These are phyloP conservation scores for Coptodon bakossiorum DNA, from an alignment of 2,113 vertebrate species.

Conservation along the genomic window DNA sequence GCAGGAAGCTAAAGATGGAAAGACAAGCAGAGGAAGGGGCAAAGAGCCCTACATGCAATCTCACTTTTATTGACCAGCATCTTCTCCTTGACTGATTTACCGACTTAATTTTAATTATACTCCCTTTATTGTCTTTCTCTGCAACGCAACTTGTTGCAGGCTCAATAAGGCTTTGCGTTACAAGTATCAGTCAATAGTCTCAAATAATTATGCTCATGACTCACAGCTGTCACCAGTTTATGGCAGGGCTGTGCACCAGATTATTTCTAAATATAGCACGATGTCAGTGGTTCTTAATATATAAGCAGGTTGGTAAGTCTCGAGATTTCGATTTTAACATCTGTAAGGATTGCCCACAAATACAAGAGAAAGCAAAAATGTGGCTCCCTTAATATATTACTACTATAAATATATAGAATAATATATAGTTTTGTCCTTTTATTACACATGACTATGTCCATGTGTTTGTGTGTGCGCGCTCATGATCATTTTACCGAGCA, in stretches of 20 bases:
- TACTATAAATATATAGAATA: not conserved
- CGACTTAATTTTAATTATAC: not conserved
- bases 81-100: not conserved
- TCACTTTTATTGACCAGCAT: not conserved
- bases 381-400: not conserved
- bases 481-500: not conserved
- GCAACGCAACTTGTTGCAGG: not conserved
- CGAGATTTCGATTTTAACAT: not conserved
- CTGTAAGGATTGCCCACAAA: not conserved
- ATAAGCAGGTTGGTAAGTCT: not conserved
- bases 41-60: not conserved
- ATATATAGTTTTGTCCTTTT: not conserved
- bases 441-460: not conserved
- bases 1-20: not conserved
- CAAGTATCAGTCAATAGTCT: slow-evolving; percentile 34
- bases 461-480: not conserved
- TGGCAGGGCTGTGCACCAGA: slow-evolving; percentile 17
- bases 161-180: slow-evolving; percentile 11
- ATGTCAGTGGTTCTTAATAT: slow-evolving; percentile 1
- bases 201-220: slow-evolving; percentile 38
- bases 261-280: slow-evolving; percentile 41
- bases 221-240: slow-evolving; percentile 42
- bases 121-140: not conserved
- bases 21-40: not conserved
- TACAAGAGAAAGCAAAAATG: not conserved